Evolutionary conservation across 2,797 vertebrate species (phyloP).

Genomic region (Phalloptychus januarius): DNA sequence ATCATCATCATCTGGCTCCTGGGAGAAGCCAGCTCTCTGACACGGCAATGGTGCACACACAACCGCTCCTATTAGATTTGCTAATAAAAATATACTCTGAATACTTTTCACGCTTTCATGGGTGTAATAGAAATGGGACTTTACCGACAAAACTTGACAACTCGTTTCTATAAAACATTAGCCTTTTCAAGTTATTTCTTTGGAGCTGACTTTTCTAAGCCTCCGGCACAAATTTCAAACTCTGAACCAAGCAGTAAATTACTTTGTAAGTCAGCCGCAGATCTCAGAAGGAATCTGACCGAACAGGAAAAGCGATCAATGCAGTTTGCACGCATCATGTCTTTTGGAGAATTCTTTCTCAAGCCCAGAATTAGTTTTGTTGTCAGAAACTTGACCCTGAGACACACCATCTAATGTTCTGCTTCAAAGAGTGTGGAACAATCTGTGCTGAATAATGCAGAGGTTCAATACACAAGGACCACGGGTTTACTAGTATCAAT

Average conservation of each 20-base stretch:
- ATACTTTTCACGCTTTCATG: background rate
- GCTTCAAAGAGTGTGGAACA: background rate
- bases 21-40: constrained; percentile 13
- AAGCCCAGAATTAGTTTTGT: background rate
- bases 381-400: background rate
- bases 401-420: background rate
- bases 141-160: background rate
- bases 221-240: background rate
- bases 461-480: background rate
- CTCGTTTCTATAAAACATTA: background rate
- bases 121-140: background rate
- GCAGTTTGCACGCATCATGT: background rate
- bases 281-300: background rate
- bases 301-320: constrained; percentile 1
- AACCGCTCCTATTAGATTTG: constrained; percentile 10
- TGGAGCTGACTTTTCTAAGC: background rate
- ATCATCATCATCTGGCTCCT: constrained; percentile 14
- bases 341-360: background rate
- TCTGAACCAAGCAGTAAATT: background rate
- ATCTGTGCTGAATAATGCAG: background rate
- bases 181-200: background rate
- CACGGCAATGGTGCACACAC: background rate
- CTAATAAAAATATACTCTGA: background rate
- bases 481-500: background rate
- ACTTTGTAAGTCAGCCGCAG: background rate